phyloP scores from a whole-genome alignment of 2,888 invertebrate genomes.

The Empis stercorea region DNA sequence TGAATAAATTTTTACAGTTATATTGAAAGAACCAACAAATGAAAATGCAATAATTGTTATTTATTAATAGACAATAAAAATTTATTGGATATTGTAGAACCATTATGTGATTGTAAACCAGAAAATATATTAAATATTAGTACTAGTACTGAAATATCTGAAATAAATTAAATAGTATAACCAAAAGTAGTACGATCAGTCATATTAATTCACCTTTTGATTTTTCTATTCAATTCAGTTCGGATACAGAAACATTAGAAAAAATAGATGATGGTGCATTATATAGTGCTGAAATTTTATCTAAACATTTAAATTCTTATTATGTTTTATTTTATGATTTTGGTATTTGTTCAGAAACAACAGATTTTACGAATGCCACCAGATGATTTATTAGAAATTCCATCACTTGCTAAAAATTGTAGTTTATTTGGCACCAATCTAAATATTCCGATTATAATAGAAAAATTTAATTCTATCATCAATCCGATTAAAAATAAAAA shows the following conservation, averaged over 20 bases:
- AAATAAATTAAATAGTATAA: neutral
- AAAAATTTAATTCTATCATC: constrained; percentile 20
- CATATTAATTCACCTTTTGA: constrained; percentile 59
- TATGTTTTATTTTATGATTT: constrained; percentile 59
- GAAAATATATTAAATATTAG: constrained; percentile 13
- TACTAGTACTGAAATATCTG: constrained; percentile 12
- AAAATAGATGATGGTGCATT: constrained; percentile 62
- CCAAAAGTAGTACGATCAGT: constrained; percentile 44
- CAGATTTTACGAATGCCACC: constrained; percentile 46
- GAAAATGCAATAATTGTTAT: constrained; percentile 52
- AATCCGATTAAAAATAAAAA: constrained; percentile 21
- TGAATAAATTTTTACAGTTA: constrained; percentile 53
- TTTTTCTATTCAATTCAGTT: constrained; percentile 65
- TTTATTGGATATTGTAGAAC: constrained; percentile 46
- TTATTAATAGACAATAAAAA: constrained; percentile 47
- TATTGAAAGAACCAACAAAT: constrained; percentile 50
- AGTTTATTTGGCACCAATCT: constrained; percentile 42
- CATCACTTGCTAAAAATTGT: constrained; percentile 46
- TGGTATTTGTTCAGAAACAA: constrained; percentile 45
- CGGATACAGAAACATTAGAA: constrained; percentile 41
- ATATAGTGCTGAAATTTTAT: constrained; percentile 80
- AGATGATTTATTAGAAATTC: constrained; percentile 42
- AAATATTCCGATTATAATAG: constrained; percentile 18
- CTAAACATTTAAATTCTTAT: constrained; percentile 55
- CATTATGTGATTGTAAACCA: constrained; percentile 37